Evolutionary conservation across 2,797 vertebrate species (phyloP), one percentile per base, ranked within the genome.

Genomic region (Gila robusta): DNA sequence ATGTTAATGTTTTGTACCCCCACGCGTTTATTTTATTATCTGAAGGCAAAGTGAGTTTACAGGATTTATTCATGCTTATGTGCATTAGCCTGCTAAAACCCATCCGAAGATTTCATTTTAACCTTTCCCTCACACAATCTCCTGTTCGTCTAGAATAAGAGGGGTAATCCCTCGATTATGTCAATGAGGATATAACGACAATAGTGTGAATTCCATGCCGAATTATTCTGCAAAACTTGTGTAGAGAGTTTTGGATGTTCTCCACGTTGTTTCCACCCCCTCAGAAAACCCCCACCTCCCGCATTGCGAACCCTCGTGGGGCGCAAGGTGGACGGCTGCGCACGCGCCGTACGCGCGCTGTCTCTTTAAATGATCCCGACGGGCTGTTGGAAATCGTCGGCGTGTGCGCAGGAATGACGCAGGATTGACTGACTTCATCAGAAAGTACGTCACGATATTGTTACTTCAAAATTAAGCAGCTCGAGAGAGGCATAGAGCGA

Each of bases 361-460:
- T 93, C 89, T 86, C 94, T 95, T 95, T 95, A 95, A 96, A 92
- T 78, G 87, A 39, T 80, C 88, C 85, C 86, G 90, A 54, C 35
- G 85, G 87, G 78, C 92, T 93, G 93, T 91, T 94, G 94, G 91
- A 89, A 91, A 93, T 89, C 91, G 93, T 93, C 89, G 91, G 92
- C 93, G 92, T 95, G 95, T 96, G 94, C 95, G 95, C 95, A 96
- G 93, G 94, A 94, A 93, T 96, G 96, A 96, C 96, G 95, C 95
- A 96, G 92, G 91, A 92, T 92, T 93, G 92, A 95, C 94, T 93
- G 92, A 95, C 94, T 94, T 95, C 93, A 94, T 93, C 94, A 87
- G 89, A 74, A 83, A 93, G 86, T 92, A 93, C 95, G 95, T 96
- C 95, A 96, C 93, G 91, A 94, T 87, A 89, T 88, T 93, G 91